Conservation (phyloP, 2,888 invertebrate species). For the Argyresthia goedartella region DNA sequence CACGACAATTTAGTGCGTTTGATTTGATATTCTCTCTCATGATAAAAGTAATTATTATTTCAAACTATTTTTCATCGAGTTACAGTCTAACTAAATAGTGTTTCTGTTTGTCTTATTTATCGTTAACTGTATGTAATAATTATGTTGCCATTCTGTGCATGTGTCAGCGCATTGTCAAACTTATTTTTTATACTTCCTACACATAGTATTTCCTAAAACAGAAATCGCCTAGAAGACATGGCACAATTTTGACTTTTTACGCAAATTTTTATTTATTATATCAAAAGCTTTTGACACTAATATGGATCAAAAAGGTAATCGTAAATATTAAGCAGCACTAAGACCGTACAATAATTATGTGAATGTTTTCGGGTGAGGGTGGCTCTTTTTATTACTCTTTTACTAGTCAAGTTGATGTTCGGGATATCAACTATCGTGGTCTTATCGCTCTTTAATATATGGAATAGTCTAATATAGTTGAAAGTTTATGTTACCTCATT, state of each 20-base stretch:
- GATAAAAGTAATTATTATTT: neutral
- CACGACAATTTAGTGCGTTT: neutral
- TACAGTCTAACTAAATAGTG: neutral
- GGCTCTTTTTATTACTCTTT: too few relatives aligned
- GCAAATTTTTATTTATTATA: neutral
- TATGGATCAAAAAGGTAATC: too few relatives aligned
- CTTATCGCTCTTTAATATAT: too few relatives aligned
- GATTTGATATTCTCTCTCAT: neutral
- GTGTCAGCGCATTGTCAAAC: slow-evolving; percentile 57
- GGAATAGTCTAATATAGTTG: too few relatives aligned
- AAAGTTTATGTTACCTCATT: too few relatives aligned
- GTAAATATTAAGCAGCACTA: neutral
- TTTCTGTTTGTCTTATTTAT: neutral
- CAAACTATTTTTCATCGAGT: neutral
- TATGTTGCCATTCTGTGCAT: too few relatives aligned
- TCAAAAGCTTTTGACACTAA: neutral
- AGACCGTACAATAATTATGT: neutral
- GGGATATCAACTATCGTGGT: too few relatives aligned
- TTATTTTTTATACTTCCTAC: too few relatives aligned
- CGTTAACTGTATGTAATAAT: too few relatives aligned
- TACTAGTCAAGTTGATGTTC: too few relatives aligned
- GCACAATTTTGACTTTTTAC: slow-evolving; percentile 3
- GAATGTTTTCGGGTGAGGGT: neutral
- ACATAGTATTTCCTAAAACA: neutral
- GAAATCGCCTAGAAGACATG: neutral